These are phyloP conservation scores for Platysteira castanea DNA, from an alignment of 2,113 vertebrate genomes.

Conservation along the genomic window DNA sequence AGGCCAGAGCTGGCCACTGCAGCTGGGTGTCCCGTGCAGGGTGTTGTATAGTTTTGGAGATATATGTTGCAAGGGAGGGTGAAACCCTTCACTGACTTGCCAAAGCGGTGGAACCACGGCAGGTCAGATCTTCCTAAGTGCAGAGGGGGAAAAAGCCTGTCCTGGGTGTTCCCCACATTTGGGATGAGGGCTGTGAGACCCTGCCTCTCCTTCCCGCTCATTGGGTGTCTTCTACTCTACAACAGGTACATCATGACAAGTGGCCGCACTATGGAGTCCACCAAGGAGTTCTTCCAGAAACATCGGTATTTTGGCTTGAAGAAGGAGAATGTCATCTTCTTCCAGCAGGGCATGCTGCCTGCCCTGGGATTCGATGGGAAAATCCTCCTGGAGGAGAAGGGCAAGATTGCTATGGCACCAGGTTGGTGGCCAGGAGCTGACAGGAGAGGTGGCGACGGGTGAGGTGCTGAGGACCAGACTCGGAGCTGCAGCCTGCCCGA, in stretches of 20 bases:
- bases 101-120: background rate
- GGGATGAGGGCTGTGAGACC: background rate
- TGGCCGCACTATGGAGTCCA: constrained; percentile 89
- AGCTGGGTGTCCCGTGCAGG: background rate
- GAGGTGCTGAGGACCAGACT: background rate
- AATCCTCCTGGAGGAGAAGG: constrained; percentile 89
- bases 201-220: background rate
- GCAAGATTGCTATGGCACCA: constrained; percentile 92
- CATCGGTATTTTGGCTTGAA: constrained; percentile 87
- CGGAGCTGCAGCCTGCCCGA: background rate
- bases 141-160: background rate
- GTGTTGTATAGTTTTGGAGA: background rate
- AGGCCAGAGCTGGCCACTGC: background rate
- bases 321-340: constrained; percentile 85
- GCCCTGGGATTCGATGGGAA: constrained; percentile 91
- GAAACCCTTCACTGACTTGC: background rate
- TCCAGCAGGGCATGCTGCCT: constrained; percentile 98
- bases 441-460: accelerated
- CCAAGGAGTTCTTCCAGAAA: constrained; percentile 84
- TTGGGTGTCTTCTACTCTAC: background rate
- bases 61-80: accelerated
- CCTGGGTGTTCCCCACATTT: accelerated
- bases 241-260: constrained; percentile 98
- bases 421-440: constrained; percentile 63
- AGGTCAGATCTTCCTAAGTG: background rate